Conservation (phyloP, 2,797 vertebrate species). For the Myotis vivesi region DNA sequence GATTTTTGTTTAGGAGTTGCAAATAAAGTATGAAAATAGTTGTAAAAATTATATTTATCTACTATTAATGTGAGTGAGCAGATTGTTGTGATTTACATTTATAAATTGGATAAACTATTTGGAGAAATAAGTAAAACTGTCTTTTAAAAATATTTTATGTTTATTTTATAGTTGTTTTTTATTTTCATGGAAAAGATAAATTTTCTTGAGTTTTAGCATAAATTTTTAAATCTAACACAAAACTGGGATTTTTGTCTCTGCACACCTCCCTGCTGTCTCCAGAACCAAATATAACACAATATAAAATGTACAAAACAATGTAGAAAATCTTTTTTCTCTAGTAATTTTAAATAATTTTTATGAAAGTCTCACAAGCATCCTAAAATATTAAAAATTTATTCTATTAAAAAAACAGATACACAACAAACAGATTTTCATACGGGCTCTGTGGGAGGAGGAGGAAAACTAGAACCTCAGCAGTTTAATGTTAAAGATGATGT, state of each 20-base stretch:
- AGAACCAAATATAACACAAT: background rate
- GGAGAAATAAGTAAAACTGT: background rate
- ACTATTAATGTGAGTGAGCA: background rate
- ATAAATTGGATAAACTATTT: background rate
- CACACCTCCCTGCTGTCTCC: background rate
- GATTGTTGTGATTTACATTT: background rate
- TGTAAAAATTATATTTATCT: background rate
- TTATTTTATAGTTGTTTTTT: background rate
- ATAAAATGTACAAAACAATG: background rate
- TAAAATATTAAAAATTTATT: background rate
- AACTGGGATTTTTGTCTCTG: background rate
- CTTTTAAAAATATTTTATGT: background rate
- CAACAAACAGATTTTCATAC: background rate
- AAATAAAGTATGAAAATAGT: background rate
- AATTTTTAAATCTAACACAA: background rate
- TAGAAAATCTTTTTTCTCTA: background rate
- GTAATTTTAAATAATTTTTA: background rate
- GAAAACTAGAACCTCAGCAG: background rate
- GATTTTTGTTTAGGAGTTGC: background rate
- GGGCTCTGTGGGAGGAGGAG: background rate
- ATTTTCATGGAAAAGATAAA: background rate
- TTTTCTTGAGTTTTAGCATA: conserved; percentile 6
- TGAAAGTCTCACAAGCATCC: background rate
- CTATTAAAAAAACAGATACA: background rate
- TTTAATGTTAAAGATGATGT: background rate